Base-by-base conservation (phyloP, 92 coral and sea anemone species). In the Porites rus region DNA sequence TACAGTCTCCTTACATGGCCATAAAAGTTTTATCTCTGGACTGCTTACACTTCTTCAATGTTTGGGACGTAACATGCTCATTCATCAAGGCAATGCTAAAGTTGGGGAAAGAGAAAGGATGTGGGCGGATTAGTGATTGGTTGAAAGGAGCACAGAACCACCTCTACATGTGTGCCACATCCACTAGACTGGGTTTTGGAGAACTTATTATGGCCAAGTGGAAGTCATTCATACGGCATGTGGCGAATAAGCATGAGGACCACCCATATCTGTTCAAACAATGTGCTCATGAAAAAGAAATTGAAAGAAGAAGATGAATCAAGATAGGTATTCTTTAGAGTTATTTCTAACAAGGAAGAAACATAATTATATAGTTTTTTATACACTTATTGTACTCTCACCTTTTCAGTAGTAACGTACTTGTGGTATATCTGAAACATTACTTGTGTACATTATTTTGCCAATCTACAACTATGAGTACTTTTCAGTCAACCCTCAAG, bases 1-100 rank as follows among this genome's bases (percentile, higher is more conserved):
- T 88, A 14, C 10, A 56, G 62, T 56, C 62, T 56, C 4, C 62
- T 56, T 9, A 14, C 16, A 14, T 56, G 62, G 62, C 58, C 3
- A 83, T 89, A 18, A 8, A 31, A 8, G 75, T 66, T 10, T 89
- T 28, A 28, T 28, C 3, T 28, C 31, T 56, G 62, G 62, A 14
- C 62, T 56, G 62, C 62, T 56, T 14, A 3, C 89, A 89, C 25
- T 89, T 78, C 86, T 89, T 78, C 73, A 87, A 89, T 77, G 85
- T 89, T 24, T 89, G 92, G 92, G 89, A 89, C 72, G 54, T 89
- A 21, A 86, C 89, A 1, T 52, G 61, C 28, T 64, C 87, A 18
- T n/a, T 84, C 10, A 69, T 58, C 12, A 89, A 89, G 86, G 56
- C 71, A 59, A 62, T 89, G 83, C 22, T 79, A 24, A 70, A 89